phyloP scores from a whole-genome alignment of 1,140 invertebrate species.

The Triops longicaudatus region DNA sequence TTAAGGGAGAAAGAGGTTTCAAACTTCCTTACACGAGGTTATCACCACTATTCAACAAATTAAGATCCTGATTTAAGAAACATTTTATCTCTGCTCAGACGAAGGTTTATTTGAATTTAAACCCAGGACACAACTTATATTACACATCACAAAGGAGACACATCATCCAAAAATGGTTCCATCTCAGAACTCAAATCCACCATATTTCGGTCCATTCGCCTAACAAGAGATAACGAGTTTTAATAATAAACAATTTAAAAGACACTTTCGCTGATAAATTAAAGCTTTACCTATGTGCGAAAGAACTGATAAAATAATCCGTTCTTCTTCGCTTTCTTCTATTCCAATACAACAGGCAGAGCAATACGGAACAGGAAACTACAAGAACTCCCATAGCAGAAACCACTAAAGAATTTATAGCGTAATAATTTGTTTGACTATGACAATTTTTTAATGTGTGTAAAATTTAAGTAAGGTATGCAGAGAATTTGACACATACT shows the following conservation, averaged over 20 bases:
- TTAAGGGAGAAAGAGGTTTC: too few relatives aligned
- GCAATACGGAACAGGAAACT: background rate
- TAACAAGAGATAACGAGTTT: background rate
- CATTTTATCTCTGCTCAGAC: too few relatives aligned
- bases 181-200: background rate
- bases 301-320: background rate
- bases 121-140: too few relatives aligned
- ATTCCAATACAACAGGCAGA: background rate
- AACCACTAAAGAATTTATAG: background rate
- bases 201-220: background rate
- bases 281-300: background rate
- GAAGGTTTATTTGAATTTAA: too few relatives aligned
- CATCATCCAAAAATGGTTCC: background rate
- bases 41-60: too few relatives aligned
- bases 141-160: background rate
- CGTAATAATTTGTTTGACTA: too few relatives aligned
- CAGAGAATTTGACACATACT: background rate
- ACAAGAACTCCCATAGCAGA: background rate
- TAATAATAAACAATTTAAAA: background rate
- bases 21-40: too few relatives aligned
- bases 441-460: background rate
- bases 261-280: background rate
- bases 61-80: too few relatives aligned
- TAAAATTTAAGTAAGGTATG: too few relatives aligned
- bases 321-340: background rate